phyloP scores from a whole-genome alignment of 2,113 vertebrate genomes.

The Cyprinodon brontotheroides region DNA sequence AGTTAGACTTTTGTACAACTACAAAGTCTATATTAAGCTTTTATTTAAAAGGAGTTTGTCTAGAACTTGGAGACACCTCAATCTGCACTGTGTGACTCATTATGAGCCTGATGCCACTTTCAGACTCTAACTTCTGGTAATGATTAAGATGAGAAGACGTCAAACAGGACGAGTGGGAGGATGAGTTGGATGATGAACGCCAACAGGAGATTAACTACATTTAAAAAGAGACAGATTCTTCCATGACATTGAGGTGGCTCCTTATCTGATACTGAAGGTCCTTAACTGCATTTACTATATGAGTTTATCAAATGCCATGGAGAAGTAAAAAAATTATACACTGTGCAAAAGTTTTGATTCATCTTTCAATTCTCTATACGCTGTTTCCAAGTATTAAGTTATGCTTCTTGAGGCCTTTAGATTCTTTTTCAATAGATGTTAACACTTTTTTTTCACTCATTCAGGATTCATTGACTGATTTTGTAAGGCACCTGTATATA shows the following conservation, averaged over 20 bases:
- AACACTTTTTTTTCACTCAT: too few relatives aligned
- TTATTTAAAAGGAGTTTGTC: not conserved
- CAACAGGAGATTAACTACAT: conserved; percentile 44
- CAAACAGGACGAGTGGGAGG: conserved; percentile 49
- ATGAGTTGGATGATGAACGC: conserved; percentile 55
- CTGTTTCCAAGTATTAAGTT: too few relatives aligned
- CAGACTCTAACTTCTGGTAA: conserved; percentile 30
- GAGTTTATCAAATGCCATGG: conserved; percentile 25
- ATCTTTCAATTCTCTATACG: too few relatives aligned
- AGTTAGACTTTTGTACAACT: too few relatives aligned
- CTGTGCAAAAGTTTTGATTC: too few relatives aligned
- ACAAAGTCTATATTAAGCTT: not conserved
- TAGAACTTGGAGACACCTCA: conserved; percentile 14
- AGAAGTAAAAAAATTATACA: too few relatives aligned
- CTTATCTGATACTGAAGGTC: conserved; percentile 55
- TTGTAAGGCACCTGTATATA: too few relatives aligned
- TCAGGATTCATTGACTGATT: too few relatives aligned
- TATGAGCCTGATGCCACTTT: conserved; percentile 6
- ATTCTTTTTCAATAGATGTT: too few relatives aligned
- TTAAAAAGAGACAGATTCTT: conserved; percentile 56
- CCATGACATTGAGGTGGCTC: conserved; percentile 33
- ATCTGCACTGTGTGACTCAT: conserved; percentile 25
- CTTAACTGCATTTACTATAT: conserved; percentile 24
- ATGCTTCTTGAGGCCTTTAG: too few relatives aligned
- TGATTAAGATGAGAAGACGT: conserved; percentile 60